These are phyloP conservation scores for Heliconius cydno DNA, from an alignment of 2,888 invertebrate genomes.

Conservation along the genomic window DNA sequence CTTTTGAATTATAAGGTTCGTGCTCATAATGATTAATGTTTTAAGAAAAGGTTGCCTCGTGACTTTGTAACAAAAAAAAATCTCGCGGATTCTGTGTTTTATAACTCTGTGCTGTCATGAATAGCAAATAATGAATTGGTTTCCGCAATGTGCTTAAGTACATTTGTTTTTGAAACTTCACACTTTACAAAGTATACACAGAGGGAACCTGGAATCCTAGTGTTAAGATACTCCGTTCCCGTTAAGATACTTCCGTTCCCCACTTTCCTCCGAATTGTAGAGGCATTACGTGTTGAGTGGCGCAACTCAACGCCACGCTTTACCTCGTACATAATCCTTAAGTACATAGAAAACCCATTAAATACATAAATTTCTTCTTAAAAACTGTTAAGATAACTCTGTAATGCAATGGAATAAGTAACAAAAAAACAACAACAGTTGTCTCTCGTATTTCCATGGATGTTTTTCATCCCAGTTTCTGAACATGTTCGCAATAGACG, in stretches of 20 bases:
- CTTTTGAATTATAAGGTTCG: constrained; percentile 45
- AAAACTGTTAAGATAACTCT: not conserved
- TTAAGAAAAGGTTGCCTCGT: constrained; percentile 40
- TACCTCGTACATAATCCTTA: too few relatives aligned
- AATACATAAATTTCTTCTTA: not conserved
- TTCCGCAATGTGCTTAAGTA: constrained; percentile 8
- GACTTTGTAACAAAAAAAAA: constrained; percentile 36
- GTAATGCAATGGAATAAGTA: not conserved
- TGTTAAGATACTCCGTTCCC: not conserved
- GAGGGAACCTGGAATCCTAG: not conserved
- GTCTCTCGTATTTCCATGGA: constrained; percentile 29
- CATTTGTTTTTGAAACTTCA: not conserved
- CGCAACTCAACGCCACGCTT: too few relatives aligned
- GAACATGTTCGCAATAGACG: constrained; percentile 35
- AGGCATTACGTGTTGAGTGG: too few relatives aligned
- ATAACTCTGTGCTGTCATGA: constrained; percentile 25
- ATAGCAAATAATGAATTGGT: constrained; percentile 29
- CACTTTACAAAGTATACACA: not conserved
- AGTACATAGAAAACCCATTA: not conserved
- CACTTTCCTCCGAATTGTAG: not conserved
- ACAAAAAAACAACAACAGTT: constrained; percentile 17
- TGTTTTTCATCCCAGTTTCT: constrained; percentile 29
- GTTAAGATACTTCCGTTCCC: not conserved
- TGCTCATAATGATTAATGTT: constrained; percentile 44
- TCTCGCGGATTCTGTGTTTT: constrained; percentile 22